Evolutionary conservation across 2,113 vertebrate species (phyloP), one percentile per base, ranked within the genome.

Genomic region (Solea solea): DNA sequence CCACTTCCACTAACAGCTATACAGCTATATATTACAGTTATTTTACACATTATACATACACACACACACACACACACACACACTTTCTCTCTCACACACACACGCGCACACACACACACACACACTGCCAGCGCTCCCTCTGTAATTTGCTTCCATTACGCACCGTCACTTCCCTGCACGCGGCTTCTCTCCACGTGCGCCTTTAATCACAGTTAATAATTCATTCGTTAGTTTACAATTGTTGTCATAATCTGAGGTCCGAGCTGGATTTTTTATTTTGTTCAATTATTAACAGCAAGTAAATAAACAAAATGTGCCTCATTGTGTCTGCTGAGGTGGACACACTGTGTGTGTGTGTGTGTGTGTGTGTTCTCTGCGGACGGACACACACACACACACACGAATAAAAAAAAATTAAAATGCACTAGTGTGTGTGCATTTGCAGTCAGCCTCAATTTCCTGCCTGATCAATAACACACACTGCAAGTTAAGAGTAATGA

Each of bases 281-380:
- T 53, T 57, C 40, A n/a, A 90, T 88, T 88, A 91, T 91, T 89
- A 87, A 92, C 80, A 80, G 62, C 63, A 83, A 88, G 88, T 85
- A 85, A 90, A 89, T 90, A 68, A 82, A 87, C 78, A 78, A 84
- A 86, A 88, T 73, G 71, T 69, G 81, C 69, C 62, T 50, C 34
- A 4, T 48, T 79, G 67, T 46, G 71, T 82, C 60, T 75, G 81
- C 76, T 34, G 34, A 73, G 60, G 58, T 1, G 59, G 42, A 44
- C 1, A 3, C 13, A 15, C 13, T 27, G 70, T 49, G 63, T 46
- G 69, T 45, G 63, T 51, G 64, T 14, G 64, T 39, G 54, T 49
- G 52, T n/a, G 51, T 40, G 53, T 28, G 25, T 54, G 11, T 13
- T 6, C 3, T 28, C 12, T 53, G 71, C 63, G 57, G 45, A 13